These are phyloP conservation scores for Onychomys arenicola DNA, from an alignment of 2,797 vertebrate species.

Conservation along the genomic window DNA sequence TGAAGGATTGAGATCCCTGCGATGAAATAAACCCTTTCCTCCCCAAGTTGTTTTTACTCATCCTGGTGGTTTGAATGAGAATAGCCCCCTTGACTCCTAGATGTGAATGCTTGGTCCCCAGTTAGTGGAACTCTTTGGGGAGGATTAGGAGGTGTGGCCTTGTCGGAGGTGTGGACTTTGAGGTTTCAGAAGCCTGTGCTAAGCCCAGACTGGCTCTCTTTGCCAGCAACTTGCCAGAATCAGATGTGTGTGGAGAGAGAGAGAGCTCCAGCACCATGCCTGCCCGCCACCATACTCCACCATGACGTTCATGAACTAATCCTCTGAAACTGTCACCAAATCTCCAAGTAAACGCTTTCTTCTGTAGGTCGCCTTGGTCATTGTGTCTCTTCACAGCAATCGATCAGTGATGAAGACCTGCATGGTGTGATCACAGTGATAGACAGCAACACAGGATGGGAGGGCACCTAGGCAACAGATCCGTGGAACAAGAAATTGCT, in stretches of 20 bases:
- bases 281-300: background rate
- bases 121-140: background rate
- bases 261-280: background rate
- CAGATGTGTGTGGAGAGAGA: background rate
- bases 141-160: background rate
- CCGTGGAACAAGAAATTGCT: background rate
- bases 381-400: background rate
- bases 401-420: no score
- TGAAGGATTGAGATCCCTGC: background rate
- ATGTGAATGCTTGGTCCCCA: background rate
- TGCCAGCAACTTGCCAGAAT: background rate
- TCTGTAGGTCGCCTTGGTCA: background rate
- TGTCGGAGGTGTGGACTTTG: background rate
- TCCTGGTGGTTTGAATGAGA: background rate
- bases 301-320: no score
- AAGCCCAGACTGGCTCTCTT: background rate
- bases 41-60: background rate
- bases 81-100: background rate
- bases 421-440: background rate
- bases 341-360: background rate
- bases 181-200: background rate
- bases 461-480: background rate
- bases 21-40: background rate
- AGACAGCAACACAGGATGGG: background rate
- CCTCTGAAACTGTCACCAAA: background rate